A percentile compares a stretch with the other conserved stretches of the same genome.
Evolutionary conservation across 2,888 invertebrate species (phyloP).

Genomic region (Carterocephalus palaemon): DNA sequence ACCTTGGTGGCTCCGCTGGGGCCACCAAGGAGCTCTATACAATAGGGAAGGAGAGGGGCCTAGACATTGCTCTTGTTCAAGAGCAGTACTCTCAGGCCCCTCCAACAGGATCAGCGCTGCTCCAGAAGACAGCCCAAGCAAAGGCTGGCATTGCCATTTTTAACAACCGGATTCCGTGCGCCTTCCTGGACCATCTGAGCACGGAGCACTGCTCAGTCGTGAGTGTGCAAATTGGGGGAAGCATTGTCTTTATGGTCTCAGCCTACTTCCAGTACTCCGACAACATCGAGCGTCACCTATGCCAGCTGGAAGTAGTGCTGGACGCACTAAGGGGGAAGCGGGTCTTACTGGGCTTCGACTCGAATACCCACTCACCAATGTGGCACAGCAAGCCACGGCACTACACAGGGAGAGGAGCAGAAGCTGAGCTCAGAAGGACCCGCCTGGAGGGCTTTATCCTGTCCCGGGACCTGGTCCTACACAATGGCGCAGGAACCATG

Average conservation of each 20-base stretch:
- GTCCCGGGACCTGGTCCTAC: constrained; percentile 1
- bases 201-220: background rate
- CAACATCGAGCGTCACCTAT: no score
- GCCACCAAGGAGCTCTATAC: no score
- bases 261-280: no score
- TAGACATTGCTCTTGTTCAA: no score
- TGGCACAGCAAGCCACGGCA: constrained; percentile 25
- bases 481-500: constrained; percentile 18
- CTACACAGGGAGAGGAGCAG: constrained; percentile 21
- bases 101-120: no score
- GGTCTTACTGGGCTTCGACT: no score
- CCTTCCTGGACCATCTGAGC: background rate
- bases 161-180: background rate
- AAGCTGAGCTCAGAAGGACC: constrained; percentile 8
- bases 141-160: background rate
- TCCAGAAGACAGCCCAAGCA: background rate
- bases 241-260: no score
- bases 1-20: no score
- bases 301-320: background rate
- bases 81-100: no score
- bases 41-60: no score
- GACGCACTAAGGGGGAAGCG: no score
- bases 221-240: background rate
- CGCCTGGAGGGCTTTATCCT: constrained; percentile 25
- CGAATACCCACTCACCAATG: constrained; percentile 29